Base-by-base conservation (phyloP, 2,888 invertebrate species). In the Limnephilus lunatus region DNA sequence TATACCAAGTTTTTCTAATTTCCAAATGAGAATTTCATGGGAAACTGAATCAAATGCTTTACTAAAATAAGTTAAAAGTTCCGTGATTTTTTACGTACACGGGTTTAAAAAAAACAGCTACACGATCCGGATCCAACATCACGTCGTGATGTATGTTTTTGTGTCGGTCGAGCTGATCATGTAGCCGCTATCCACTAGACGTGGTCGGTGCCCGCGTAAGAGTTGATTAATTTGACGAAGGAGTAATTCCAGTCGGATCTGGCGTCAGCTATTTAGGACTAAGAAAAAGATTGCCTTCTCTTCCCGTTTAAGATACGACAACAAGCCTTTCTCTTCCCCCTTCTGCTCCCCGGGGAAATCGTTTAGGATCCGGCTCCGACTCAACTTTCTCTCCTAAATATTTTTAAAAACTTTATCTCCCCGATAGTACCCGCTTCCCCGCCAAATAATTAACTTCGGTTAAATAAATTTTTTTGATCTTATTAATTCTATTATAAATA, bases 391-490 rank as follows among this genome's bases (percentile, higher is more conserved):
- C 92, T 85, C 80, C 90, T 85, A 93, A 93, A 92, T 89, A 92
- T 93, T 92, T 91, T 91, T 90, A 81, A 90, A 93, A 93, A 91
- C 91, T 92, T 91, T 90, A 90, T 88, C 88, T 90, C 92, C 80
- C 81, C 82, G 11, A n/a, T 68, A n/a, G 82, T 53, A 30, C 39
- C 68, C 92, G n/a, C 68, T 68, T 87, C 92, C 87, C 93, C 90
- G 93, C 90, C 85, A 93, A 93, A 92, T 93, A 93, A 93, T 93
- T 93, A 93, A 92, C 93, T 93, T 92, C 91, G 32, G 92, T 90
- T 86, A 83, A 90, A 92, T 92, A 93, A 92, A 93, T 93, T 92
- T 92, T 93, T 92, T 92, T 92, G 90, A 93, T 93, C 92, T 93
- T 91, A 85, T 91, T 91, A 85, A 81, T 80, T 80, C 88, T 81